Evolutionary conservation across 2,113 vertebrate species (phyloP).

Genomic region (Corythoichthys intestinalis): DNA sequence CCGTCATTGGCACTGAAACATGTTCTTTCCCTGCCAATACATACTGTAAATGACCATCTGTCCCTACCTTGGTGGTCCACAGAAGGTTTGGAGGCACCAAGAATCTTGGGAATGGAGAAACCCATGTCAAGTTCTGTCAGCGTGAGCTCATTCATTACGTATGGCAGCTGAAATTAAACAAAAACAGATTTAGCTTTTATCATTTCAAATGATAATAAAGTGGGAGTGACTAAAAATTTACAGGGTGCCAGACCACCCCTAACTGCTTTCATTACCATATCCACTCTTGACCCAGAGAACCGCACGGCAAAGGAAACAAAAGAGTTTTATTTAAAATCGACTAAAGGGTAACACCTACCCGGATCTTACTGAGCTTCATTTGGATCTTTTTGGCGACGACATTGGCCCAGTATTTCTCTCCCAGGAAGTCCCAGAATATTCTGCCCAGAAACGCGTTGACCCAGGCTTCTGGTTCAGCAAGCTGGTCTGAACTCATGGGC

Average conservation of each 20-base stretch:
- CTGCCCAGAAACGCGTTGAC: slow-evolving; percentile 92
- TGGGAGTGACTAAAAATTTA: too few species aligned
- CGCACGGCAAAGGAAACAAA: background rate
- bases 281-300: background rate
- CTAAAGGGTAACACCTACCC: slow-evolving; percentile 71
- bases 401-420: slow-evolving; percentile 95
- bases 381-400: slow-evolving; percentile 98
- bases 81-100: slow-evolving; percentile 86
- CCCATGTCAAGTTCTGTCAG: slow-evolving; percentile 98
- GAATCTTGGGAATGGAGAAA: slow-evolving; percentile 91
- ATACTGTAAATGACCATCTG: background rate
- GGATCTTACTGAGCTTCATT: slow-evolving; percentile 99
- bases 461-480: slow-evolving; percentile 86
- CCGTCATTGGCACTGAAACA: too few species aligned
- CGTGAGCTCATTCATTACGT: slow-evolving; percentile 97
- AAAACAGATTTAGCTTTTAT: background rate
- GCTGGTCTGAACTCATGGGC: slow-evolving; percentile 62
- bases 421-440: slow-evolving; percentile 97
- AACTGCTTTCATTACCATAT: background rate
- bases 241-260: too few species aligned
- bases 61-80: slow-evolving; percentile 91
- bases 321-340: background rate
- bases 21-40: too few species aligned
- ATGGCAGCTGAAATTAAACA: slow-evolving; percentile 79
- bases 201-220: background rate